Evolutionary conservation across 1,140 invertebrate species (phyloP), one percentile per base, ranked within the genome.

Genomic region (Ips typographus): DNA sequence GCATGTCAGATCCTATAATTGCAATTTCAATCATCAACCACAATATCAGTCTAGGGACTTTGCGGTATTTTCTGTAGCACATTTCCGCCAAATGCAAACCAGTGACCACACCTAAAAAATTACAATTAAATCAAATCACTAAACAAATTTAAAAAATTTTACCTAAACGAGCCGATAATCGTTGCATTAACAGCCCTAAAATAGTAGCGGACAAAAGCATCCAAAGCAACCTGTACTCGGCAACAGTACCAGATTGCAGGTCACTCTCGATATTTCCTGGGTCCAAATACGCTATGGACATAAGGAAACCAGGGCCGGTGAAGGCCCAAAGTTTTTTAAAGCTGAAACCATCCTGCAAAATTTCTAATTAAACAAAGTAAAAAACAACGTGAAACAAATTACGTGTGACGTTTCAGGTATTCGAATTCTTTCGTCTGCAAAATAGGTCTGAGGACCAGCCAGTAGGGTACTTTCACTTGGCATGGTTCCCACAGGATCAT

Each of bases 1-100:
- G 94, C 93, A 96, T 96, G 79, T 96, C 94, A 37, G 92, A 94
- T 2, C 94, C 94, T 77, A 98, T 95, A 76, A 97, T 96, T 4
- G 95, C 95, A 73, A 97, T 90, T 83, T 97, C 95, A 47, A 95
- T 89, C 94, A 97, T 96, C 52, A 96, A 86, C 95, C 95, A 97
- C 8, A 97, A 81, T 72, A 94, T 82, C 53, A 94, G 75, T 70
- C 94, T 83, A 1, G 95, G 94, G 22, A 92, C 56, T 75, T 82
- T 86, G 72, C 88, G 90, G 77, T 96, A 98, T 77, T 92, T 89
- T 65, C 88, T 83, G 77, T 93, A 89, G 77, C 91, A 93, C 83
- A 92, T 88, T 84, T 94, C 92, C 3, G 92, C 92, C 72, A 95
- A 82, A 85, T 95, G 91, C 52, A 90, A 81, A 5, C 94, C 94